Evolutionary conservation across 2,888 invertebrate species (phyloP), one percentile per base, ranked within the genome.

Genomic region (Orchesellides sinensis): DNA sequence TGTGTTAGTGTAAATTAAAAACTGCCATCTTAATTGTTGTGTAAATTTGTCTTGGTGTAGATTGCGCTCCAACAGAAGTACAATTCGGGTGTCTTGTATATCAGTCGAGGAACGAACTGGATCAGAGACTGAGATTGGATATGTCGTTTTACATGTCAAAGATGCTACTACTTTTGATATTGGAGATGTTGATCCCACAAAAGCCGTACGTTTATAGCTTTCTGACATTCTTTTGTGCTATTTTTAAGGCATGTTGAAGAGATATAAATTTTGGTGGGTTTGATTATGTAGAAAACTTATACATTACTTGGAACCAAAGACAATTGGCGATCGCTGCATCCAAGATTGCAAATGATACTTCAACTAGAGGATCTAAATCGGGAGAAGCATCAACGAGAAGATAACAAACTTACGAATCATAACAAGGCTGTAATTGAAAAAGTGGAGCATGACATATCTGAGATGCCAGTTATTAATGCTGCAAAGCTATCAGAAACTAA

Each of bases 91-190:
- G 2, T 27, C 72, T 0, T 85, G 85, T 29, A 6, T 77, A 2
- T 17, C 81, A 5, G 19, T 59, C 1, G 63, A 63, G 45, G 80
- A 81, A 25, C 59, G 49, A 25, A 19, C 5, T 3, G 56, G 70
- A 3, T 14, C 5, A 21, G 52, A 32, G 17, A 68, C 32, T 17
- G 83, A 78, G 47, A 12, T 85, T 19, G 85, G 85, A 8, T 83
- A 85, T 35, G 73, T 80, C 8, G 70, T 85, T 8, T 32, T 85
- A 4, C 75, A 85, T 54, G 83, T 85, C 0, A 83, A 82, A 29
- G 85, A 85, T 52, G 85, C 85, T 6, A 82, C 83, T 14, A 45
- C 54, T 1, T 49, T 78, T 23, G 35, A 3, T 1, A 8, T 52
- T 29, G 59, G 40, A 40, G 81, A 83, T 61, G 65, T 83, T 1